Evolutionary conservation across 2,797 vertebrate species (phyloP).

Genomic region (Leptodactylus fallax): DNA sequence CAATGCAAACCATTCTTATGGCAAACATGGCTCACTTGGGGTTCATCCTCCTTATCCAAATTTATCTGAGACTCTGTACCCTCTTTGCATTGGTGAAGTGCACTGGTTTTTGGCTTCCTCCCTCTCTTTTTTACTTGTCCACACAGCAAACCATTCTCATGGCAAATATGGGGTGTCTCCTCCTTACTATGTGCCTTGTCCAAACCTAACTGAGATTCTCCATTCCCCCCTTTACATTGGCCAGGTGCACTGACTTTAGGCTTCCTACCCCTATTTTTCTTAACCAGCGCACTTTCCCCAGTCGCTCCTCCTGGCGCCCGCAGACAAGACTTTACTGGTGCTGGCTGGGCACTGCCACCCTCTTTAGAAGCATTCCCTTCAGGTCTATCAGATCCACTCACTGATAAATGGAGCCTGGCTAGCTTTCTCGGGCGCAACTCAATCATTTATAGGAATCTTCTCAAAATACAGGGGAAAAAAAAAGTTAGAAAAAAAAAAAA

Average conservation of each 20-base stretch:
- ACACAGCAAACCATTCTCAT: too few relatives aligned
- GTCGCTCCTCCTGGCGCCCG: too few relatives aligned
- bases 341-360: not conserved
- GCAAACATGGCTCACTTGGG: not conserved
- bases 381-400: not conserved
- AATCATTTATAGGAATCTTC: conserved; percentile 33
- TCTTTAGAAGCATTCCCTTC: not conserved
- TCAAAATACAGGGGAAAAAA: not conserved
- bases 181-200: too few relatives aligned
- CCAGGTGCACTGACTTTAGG: not conserved
- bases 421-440: conserved; percentile 24
- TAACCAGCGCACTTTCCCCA: not conserved
- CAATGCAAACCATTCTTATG: too few relatives aligned
- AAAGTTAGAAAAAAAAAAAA: too few relatives aligned
- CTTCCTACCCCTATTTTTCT: conserved; percentile 16
- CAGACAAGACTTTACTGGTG: not conserved
- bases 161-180: too few relatives aligned
- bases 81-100: too few relatives aligned
- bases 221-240: too few relatives aligned
- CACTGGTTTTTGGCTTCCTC: too few relatives aligned
- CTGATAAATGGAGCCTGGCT: not conserved
- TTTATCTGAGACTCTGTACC: too few relatives aligned
- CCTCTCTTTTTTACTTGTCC: too few relatives aligned
- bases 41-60: too few relatives aligned
- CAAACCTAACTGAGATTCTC: not conserved